Evolutionary conservation across 2,888 invertebrate species (phyloP).

Genomic region (Papilio gigon): DNA sequence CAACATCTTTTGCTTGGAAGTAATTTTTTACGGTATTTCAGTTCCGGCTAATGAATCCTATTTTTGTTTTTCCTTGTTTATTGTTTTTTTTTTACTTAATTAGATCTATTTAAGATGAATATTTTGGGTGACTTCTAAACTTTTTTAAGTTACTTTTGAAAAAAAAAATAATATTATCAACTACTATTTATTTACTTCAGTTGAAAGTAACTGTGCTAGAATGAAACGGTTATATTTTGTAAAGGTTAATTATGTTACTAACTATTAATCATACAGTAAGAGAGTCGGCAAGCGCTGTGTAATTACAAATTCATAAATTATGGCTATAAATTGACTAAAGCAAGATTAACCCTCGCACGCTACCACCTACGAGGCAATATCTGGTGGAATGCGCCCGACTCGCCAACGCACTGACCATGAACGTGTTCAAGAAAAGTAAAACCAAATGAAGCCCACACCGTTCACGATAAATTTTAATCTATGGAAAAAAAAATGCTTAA

Average conservation of each 20-base stretch:
- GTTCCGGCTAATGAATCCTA: too few species aligned
- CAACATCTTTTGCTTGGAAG: too few species aligned
- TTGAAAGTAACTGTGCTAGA: neutral
- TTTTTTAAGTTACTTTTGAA: too few species aligned
- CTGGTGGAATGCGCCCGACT: neutral
- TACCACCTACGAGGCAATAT: constrained; percentile 9
- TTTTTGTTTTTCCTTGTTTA: neutral
- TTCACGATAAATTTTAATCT: neutral
- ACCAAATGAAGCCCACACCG: neutral
- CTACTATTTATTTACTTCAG: neutral
- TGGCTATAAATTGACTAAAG: constrained; percentile 25
- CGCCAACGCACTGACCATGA: neutral
- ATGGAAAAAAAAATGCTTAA: neutral
- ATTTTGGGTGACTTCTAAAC: too few species aligned
- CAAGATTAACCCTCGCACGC: constrained; percentile 12
- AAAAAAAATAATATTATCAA: too few species aligned
- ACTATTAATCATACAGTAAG: constrained; percentile 15
- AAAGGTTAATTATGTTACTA: constrained; percentile 2
- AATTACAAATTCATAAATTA: constrained; percentile 19
- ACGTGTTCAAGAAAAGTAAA: neutral
- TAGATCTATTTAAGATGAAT: too few species aligned
- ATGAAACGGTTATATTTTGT: constrained; percentile 1
- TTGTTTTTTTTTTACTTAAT: neutral
- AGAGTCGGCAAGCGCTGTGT: constrained; percentile 5
- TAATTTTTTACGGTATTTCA: too few species aligned